Conservation (phyloP, 2,113 vertebrate genomes). For the Bagarius yarrelli region DNA sequence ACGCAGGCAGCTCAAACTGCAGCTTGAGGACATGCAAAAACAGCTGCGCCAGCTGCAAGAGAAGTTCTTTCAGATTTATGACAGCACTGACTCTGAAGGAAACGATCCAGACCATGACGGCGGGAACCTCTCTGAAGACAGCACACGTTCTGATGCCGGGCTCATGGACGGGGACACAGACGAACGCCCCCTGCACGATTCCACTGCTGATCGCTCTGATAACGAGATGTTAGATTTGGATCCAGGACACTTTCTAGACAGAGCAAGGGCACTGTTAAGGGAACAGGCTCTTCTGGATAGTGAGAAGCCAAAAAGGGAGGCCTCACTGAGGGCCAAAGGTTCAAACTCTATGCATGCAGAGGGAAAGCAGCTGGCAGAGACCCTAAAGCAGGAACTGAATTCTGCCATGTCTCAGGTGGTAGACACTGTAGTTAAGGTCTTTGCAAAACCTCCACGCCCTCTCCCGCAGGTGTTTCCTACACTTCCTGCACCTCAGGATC, state of each 20-base stretch:
- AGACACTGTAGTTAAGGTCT: slow-evolving; percentile 98
- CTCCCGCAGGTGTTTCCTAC: slow-evolving; percentile 94
- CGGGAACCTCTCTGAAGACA: slow-evolving; percentile 95
- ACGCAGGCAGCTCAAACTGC: slow-evolving; percentile 95
- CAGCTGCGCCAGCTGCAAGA: slow-evolving; percentile 99
- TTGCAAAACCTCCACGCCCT: slow-evolving; percentile 89
- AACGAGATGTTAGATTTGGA: slow-evolving; percentile 91
- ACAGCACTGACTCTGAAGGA: slow-evolving; percentile 96
- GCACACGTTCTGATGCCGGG: slow-evolving; percentile 83
- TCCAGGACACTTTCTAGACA: slow-evolving; percentile 88
- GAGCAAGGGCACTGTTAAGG: slow-evolving; percentile 84
- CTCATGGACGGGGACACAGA: slow-evolving; percentile 62
- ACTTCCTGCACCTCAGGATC: slow-evolving; percentile 88
- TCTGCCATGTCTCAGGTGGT: slow-evolving; percentile 97
- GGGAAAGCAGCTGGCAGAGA: slow-evolving; percentile 94
- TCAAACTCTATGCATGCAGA: slow-evolving; percentile 82
- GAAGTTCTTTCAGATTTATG: slow-evolving; percentile 99
- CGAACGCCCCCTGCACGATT: slow-evolving; percentile 74
- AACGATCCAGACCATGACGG: slow-evolving; percentile 80
- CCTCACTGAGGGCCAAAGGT: slow-evolving; percentile 78
- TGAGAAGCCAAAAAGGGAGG: slow-evolving; percentile 84
- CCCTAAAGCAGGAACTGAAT: slow-evolving; percentile 95
- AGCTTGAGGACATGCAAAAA: slow-evolving; percentile 99
- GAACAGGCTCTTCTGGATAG: slow-evolving; percentile 83
- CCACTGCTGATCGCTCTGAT: slow-evolving; percentile 77